Evolutionary conservation across 2,888 invertebrate species (phyloP), one percentile per base, ranked within the genome.

Genomic region (Mystacides longicornis): DNA sequence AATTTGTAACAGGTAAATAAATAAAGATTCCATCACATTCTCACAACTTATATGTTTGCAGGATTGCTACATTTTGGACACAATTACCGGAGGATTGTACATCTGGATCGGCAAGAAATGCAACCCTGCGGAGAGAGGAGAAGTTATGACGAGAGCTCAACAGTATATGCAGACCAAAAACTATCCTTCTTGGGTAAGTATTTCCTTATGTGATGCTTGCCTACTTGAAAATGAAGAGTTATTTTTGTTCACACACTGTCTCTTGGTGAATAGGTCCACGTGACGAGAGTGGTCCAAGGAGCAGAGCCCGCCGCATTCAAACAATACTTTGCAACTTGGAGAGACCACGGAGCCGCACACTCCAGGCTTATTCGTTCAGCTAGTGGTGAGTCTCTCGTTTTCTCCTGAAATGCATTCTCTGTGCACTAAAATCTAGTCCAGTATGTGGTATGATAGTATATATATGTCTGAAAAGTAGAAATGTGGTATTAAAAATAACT

Each of bases 221-320:
- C n/a, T n/a, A n/a, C n/a, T n/a, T n/a, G n/a, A n/a, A n/a, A n/a
- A n/a, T n/a, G n/a, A n/a, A n/a, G n/a, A n/a, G n/a, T n/a, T n/a
- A n/a, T n/a, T n/a, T n/a, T n/a, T n/a, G n/a, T n/a, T n/a, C n/a
- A n/a, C n/a, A n/a, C n/a, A n/a, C n/a, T n/a, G 11, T 27, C 27
- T 27, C 27, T 27, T 5, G 11, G 11, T 5, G 27, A 27, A 11
- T 19, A 83, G 75, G 81, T 86, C 1, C 80, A 82, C 64, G 77
- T 86, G 0, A 79, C 82, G 58, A 80, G 86, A 63, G 81, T 94
- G 14, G 85, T 90, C 0, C 90, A 94, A 67, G 83, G 84, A 19
- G 89, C 86, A 0, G 95, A 95, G 69, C 86, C 93, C 0, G 85
- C 89, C 0, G 81, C 86, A 5, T 95, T 95, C 74, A 91, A 90